Percentiles rank a stretch among this genome's conserved stretches.
Evolutionary conservation across 2,888 invertebrate species (phyloP).

Genomic region (Sarcophaga variegata): DNA sequence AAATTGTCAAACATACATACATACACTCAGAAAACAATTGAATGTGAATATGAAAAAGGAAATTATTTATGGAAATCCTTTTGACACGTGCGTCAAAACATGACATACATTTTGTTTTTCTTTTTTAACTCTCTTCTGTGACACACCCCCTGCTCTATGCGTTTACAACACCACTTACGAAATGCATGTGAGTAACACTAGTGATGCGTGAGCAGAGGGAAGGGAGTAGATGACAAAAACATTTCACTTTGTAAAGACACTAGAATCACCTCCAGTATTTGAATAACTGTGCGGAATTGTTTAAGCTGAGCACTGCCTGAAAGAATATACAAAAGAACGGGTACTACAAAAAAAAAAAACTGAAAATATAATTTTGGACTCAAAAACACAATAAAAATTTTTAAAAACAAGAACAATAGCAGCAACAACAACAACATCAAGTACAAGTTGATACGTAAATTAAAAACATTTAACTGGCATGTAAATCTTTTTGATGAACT

Average conservation of each 20-base stretch:
- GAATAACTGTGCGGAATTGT: slow-evolving; percentile 22
- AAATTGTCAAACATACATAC: neutral
- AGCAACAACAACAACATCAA: neutral
- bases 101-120: slow-evolving; percentile 52
- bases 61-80: slow-evolving; percentile 52
- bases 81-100: slow-evolving; percentile 68
- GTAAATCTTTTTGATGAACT: slow-evolving; percentile 69
- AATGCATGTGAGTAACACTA: slow-evolving; percentile 18
- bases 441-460: slow-evolving; percentile 66
- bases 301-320: neutral
- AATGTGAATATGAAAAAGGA: neutral
- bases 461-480: slow-evolving; percentile 69
- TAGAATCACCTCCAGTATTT: slow-evolving; percentile 9
- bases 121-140: slow-evolving; percentile 1
- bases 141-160: neutral
- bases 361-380: slow-evolving; percentile 30
- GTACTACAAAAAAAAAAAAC: neutral
- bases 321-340: slow-evolving; percentile 1
- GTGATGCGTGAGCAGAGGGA: neutral
- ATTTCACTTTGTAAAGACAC: slow-evolving; percentile 34
- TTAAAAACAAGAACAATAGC: no score
- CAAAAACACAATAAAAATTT: slow-evolving; percentile 7
- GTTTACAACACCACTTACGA: neutral
- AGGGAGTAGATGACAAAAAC: slow-evolving; percentile 65
- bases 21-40: neutral